Evolutionary conservation across 1,140 invertebrate species (phyloP), one percentile per base, ranked within the genome.

Genomic region (Pachyrhynchus sulphureomaculatus): DNA sequence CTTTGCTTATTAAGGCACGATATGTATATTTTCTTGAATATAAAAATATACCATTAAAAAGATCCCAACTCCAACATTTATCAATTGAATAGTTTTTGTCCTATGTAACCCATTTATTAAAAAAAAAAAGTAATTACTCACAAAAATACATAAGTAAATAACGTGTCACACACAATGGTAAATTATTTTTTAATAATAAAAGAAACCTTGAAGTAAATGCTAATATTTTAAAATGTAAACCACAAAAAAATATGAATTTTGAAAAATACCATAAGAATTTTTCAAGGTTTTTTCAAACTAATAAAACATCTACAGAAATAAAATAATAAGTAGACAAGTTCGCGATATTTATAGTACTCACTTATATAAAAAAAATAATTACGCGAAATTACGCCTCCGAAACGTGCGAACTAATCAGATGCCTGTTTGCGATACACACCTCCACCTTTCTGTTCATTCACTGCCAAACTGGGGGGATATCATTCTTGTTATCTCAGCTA

Each of bases 361-460:
- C 51, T 41, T 36, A 42, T 23, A 26, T 54, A 41, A 29, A 54
- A 36, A 26, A 54, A n/a, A n/a, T n/a, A n/a, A n/a, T n/a, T n/a
- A n/a, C n/a, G n/a, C n/a, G n/a, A n/a, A n/a, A 36, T 52, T 13
- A 54, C 51, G 34, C 51, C 36, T 29, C 21, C 51, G 13, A 54
- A 54, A 23, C 6, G 12, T 10, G 12, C 12, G 23, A 29, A 17
- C 51, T 34, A 39, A 54, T 54, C 8, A 29, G 21, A 54, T 41
- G 12, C 36, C 18, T 54, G 32, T 13, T 17, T 36, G 18, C 12
- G 17, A 1, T 54, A 54, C 51, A 54, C 51, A 54, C 51, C 51
- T 54, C 49, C 51, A 41, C 49, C 49, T 21, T 23, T 2, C 23
- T 54, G 37, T 41, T 54, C 37, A 41, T 54, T 41, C 37, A 52